Conservation (phyloP, 2,888 invertebrate genomes). For the Protophormia terraenovae region DNA sequence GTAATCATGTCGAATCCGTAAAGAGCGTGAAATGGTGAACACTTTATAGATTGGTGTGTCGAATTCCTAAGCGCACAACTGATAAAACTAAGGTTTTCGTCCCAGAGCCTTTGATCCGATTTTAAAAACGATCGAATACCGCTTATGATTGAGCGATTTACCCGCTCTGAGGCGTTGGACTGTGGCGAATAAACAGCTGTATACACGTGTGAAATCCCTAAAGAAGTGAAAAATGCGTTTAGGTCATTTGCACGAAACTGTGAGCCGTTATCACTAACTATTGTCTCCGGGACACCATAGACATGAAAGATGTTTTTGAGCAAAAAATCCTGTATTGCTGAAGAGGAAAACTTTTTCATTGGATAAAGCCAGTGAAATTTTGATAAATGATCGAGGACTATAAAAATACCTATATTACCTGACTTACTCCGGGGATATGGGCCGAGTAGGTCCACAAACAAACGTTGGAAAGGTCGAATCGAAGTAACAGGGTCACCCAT, state of each 20-base stretch:
- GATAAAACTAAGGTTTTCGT: neutral
- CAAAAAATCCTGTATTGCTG: neutral
- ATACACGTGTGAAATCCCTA: neutral
- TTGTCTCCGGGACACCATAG: neutral
- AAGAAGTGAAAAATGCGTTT: neutral
- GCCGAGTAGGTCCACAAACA: neutral
- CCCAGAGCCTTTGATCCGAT: neutral
- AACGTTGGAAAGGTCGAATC: neutral
- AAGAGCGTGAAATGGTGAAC: neutral
- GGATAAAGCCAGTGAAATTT: neutral
- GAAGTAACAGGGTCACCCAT: neutral
- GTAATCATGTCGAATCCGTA: neutral
- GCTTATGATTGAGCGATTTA: neutral
- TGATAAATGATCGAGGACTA: neutral
- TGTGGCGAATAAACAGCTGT: neutral
- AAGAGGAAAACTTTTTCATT: neutral
- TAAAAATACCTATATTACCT: neutral
- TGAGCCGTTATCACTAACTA: neutral
- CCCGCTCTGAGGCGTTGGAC: neutral
- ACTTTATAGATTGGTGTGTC: neutral
- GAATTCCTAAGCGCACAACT: neutral
- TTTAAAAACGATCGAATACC: neutral
- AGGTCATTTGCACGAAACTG: neutral
- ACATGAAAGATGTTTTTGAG: neutral
- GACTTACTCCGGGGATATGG: neutral